phyloP scores from a whole-genome alignment of 2,113 vertebrate genomes.

The Tachycineta bicolor region DNA sequence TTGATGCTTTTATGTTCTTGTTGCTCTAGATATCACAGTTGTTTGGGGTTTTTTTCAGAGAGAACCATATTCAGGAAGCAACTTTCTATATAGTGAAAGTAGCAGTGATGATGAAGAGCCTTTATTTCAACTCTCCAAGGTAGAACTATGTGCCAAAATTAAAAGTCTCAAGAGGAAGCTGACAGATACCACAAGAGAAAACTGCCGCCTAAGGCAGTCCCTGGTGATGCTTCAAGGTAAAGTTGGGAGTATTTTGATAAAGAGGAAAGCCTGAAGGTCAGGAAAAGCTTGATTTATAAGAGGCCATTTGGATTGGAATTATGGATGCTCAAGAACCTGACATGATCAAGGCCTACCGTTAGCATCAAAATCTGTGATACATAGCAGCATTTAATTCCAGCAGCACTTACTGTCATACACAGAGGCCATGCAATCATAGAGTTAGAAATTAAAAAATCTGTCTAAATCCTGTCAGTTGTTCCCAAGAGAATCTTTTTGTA shows the following conservation, averaged over 20 bases:
- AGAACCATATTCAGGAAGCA: slow-evolving; percentile 67
- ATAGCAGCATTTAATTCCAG: background rate
- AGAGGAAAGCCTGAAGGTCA: background rate
- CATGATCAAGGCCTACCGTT: background rate
- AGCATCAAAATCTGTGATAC: background rate
- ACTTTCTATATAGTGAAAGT: slow-evolving; percentile 70
- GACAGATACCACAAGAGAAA: slow-evolving; percentile 72
- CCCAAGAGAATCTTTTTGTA: background rate
- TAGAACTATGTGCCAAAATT: slow-evolving; percentile 74
- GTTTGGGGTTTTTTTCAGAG: slow-evolving; percentile 31
- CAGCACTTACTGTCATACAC: background rate
- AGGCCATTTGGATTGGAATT: background rate
- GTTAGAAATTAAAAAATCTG: background rate
- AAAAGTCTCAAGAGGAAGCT: slow-evolving; percentile 75
- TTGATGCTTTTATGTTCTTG: background rate
- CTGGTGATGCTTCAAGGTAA: slow-evolving; percentile 80
- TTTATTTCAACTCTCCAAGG: slow-evolving; percentile 75
- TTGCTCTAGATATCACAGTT: background rate
- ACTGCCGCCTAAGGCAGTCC: slow-evolving; percentile 75
- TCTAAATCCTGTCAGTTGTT: background rate
- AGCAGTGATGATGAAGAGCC: slow-evolving; percentile 78
- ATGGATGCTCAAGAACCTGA: background rate
- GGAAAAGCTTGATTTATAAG: slow-evolving; percentile 14
- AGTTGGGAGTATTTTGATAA: background rate
- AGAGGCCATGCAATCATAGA: background rate